These are phyloP conservation scores for Chloroceryle inda DNA, from an alignment of 2,797 vertebrate genomes.

Conservation along the genomic window DNA sequence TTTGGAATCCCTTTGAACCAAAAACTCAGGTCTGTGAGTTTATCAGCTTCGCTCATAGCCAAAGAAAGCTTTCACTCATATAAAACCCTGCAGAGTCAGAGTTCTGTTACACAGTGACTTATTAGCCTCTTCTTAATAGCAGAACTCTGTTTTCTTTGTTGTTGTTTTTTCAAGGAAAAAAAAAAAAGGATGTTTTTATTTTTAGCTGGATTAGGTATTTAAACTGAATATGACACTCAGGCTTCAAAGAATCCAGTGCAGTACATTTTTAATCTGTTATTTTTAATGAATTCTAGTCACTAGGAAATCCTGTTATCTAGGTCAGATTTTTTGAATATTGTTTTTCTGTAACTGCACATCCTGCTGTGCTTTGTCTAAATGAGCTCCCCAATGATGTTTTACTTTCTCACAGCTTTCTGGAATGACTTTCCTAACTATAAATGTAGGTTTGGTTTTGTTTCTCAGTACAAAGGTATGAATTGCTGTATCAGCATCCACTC, in stretches of 20 bases:
- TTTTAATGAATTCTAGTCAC: constrained; percentile 58
- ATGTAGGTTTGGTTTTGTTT: neutral
- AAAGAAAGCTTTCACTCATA: neutral
- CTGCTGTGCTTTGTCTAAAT: constrained; percentile 42
- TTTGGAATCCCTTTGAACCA: neutral
- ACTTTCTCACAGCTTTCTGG: neutral
- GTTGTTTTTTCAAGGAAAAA: neutral
- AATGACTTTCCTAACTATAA: neutral
- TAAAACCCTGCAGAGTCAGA: neutral
- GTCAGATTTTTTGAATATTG: constrained; percentile 55
- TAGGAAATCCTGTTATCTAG: constrained; percentile 58
- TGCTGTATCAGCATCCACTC: neutral
- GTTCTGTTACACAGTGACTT: neutral
- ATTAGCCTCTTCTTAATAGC: neutral
- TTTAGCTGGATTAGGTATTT: neutral
- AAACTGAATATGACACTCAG: constrained; percentile 16
- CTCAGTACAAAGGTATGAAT: neutral
- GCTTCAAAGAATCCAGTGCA: constrained; percentile 43
- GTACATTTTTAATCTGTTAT: constrained; percentile 41
- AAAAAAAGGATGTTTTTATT: constrained; percentile 9
- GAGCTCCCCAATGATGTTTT: constrained; percentile 40
- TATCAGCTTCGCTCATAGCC: neutral
- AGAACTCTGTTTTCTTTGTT: neutral
- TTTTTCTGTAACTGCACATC: neutral
- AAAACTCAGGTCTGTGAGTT: neutral